Evolutionary conservation across 2,113 vertebrate genomes (phyloP).

Genomic region (Lepisosteus osseus): DNA sequence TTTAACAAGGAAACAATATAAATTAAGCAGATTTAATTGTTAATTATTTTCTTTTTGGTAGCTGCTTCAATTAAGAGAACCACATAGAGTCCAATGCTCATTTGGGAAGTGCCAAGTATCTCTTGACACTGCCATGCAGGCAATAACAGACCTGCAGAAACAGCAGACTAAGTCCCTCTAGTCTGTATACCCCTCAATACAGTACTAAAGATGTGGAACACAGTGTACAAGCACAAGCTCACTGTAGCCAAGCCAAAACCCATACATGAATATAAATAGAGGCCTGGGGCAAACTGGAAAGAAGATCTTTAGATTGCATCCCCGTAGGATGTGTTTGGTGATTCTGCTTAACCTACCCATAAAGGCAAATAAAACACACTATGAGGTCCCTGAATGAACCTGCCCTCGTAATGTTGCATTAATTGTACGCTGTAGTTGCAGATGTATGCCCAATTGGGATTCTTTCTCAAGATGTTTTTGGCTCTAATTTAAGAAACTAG

Average conservation of each 20-base stretch:
- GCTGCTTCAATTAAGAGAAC: no score
- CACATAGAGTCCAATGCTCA: no score
- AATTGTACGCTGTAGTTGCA: slow-evolving; percentile 20
- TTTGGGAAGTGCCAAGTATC: no score
- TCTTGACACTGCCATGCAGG: no score
- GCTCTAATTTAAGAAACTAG: slow-evolving; percentile 43
- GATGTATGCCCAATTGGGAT: slow-evolving; percentile 32
- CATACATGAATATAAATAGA: slow-evolving; percentile 49
- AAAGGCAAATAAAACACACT: slow-evolving; percentile 33
- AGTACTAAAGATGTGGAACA: no score
- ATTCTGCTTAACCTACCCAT: slow-evolving; percentile 37
- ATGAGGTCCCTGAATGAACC: background rate
- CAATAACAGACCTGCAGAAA: no score
- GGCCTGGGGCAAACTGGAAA: slow-evolving; percentile 27
- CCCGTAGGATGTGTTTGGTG: slow-evolving; percentile 44
- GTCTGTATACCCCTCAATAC: no score
- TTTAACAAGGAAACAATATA: no score
- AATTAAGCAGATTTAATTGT: no score
- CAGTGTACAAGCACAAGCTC: no score
- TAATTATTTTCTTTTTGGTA: no score
- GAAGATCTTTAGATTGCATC: slow-evolving; percentile 32
- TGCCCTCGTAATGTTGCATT: slow-evolving; percentile 39
- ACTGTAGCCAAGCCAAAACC: slow-evolving; percentile 43
- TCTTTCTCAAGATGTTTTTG: slow-evolving; percentile 26
- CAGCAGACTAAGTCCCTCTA: no score